Conservation (phyloP, 2,113 vertebrate species). For the Galbula dea region DNA sequence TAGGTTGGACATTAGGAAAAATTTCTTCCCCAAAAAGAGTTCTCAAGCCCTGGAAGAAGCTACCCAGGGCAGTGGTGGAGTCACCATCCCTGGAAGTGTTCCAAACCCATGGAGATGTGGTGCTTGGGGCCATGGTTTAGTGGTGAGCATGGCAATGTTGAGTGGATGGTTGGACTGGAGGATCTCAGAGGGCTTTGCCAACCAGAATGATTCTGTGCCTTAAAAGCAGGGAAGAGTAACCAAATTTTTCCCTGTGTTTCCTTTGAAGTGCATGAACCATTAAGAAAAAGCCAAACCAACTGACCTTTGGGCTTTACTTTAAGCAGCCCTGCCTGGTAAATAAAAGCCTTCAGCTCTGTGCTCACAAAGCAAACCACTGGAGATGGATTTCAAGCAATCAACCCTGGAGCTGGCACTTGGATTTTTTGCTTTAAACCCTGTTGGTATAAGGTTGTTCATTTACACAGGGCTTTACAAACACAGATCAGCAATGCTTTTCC, state of each 20-base stretch:
- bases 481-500: background rate
- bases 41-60: too few species aligned
- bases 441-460: background rate
- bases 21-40: too few species aligned
- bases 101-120: too few species aligned
- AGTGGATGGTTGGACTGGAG: too few species aligned
- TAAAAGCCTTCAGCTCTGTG: background rate
- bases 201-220: too few species aligned
- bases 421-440: constrained; percentile 18
- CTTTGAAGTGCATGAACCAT: background rate
- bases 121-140: too few species aligned
- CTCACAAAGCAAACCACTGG: background rate
- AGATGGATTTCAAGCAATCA: background rate
- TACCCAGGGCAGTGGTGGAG: too few species aligned
- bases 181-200: too few species aligned
- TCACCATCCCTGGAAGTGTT: too few species aligned
- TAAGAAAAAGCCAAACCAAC: background rate
- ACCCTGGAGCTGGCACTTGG: background rate
- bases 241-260: background rate
- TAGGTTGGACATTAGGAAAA: too few species aligned
- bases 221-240: background rate
- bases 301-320: background rate
- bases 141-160: too few species aligned
- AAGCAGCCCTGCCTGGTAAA: background rate
- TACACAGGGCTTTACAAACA: constrained; percentile 8